Evolutionary conservation across 2,113 vertebrate species (phyloP).

Genomic region (Neoarius graeffei): DNA sequence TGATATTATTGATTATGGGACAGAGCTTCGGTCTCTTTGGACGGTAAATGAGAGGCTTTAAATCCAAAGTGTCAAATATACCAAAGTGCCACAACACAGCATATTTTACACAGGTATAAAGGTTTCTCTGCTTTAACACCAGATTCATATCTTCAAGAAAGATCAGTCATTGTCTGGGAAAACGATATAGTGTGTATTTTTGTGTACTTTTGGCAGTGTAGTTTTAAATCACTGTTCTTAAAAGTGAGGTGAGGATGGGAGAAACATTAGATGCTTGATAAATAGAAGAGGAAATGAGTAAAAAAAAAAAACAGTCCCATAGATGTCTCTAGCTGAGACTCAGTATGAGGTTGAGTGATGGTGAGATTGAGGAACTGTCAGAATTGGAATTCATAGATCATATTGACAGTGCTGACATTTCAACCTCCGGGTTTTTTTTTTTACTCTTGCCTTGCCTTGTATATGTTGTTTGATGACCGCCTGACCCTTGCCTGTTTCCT

Average conservation of each 20-base stretch:
- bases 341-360: background rate
- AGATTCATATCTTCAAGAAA: background rate
- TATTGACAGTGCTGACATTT: background rate
- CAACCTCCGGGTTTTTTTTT: background rate
- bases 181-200: background rate
- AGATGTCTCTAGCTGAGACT: background rate
- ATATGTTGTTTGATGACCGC: no score
- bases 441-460: no score
- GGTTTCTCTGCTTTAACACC: conserved; percentile 3
- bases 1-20: conserved; percentile 35
- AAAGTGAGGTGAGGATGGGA: background rate
- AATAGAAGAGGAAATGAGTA: background rate
- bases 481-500: no score
- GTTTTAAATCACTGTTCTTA: background rate
- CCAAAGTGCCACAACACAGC: background rate
- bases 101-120: background rate
- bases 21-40: background rate
- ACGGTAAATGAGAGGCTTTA: conserved; percentile 27
- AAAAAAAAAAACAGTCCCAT: background rate
- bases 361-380: background rate
- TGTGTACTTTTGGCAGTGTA: background rate
- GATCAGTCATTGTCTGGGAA: conserved; percentile 17
- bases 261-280: background rate
- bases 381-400: background rate
- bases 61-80: conserved; percentile 35